phyloP scores from a whole-genome alignment of 1,140 invertebrate genomes.

The Carposina sasakii region DNA sequence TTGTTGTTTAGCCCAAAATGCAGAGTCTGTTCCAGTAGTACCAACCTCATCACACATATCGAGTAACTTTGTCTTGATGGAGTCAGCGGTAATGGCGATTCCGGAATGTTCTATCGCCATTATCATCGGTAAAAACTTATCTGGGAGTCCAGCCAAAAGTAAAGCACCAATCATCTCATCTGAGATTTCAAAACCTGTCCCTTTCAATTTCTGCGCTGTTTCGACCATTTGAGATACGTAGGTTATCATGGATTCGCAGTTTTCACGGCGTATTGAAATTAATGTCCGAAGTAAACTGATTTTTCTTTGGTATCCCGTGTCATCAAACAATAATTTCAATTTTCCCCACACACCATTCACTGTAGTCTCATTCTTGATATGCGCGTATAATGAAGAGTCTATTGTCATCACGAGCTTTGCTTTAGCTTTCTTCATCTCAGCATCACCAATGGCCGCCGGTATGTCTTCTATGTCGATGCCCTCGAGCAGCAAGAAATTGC shows the following conservation, averaged over 20 bases:
- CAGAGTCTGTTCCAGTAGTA: neutral
- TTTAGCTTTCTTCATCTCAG: conserved; percentile 15
- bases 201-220: conserved; percentile 36
- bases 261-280: conserved; percentile 25
- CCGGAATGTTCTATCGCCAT: conserved; percentile 46
- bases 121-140: conserved; percentile 55
- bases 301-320: conserved; percentile 31
- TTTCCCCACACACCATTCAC: conserved; percentile 32
- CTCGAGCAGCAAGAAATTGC: neutral
- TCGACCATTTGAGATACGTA: neutral
- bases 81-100: conserved; percentile 38
- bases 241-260: conserved; percentile 12
- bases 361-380: conserved; percentile 24
- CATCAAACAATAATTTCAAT: conserved; percentile 28
- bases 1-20: neutral
- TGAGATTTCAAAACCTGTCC: conserved; percentile 35
- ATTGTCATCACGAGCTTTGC: conserved; percentile 27
- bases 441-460: neutral
- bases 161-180: conserved; percentile 50
- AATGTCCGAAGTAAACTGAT: conserved; percentile 28
- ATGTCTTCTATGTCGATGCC: neutral
- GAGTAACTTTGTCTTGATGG: conserved; percentile 52
- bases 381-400: conserved; percentile 32
- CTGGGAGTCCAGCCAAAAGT: conserved; percentile 47
- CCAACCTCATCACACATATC: conserved; percentile 20